These are phyloP conservation scores for Lamellibrachia luymesi DNA, from an alignment of 1,140 invertebrate species.

Conservation along the genomic window DNA sequence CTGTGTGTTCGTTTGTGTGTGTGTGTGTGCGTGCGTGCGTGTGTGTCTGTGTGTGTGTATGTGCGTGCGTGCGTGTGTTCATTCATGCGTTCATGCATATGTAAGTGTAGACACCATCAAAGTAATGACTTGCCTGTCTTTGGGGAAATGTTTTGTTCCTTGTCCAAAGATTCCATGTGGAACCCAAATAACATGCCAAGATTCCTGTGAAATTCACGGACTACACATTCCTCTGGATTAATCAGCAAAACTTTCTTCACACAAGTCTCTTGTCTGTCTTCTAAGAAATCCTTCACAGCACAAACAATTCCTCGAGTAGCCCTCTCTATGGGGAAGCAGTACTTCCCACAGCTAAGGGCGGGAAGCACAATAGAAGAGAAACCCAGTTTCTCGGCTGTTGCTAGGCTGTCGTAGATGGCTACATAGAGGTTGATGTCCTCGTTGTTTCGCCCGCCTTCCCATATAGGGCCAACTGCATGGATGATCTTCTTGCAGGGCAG, in stretches of 20 bases:
- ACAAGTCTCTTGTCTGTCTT: not conserved
- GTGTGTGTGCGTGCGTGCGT: no score
- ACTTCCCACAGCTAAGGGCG: not conserved
- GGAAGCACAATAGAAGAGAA: not conserved
- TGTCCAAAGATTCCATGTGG: not conserved
- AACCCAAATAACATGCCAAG: not conserved
- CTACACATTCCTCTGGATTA: not conserved
- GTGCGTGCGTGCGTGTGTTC: no score
- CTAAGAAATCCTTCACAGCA: not conserved
- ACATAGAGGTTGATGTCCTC: conserved; percentile 28
- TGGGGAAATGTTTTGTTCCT: not conserved
- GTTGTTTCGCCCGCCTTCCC: conserved; percentile 28
- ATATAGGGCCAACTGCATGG: conserved; percentile 45
- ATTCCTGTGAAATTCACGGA: not conserved
- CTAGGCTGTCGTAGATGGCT: not conserved
- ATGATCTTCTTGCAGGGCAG: conserved; percentile 35
- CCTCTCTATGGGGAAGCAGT: not conserved
- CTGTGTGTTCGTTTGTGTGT: no score
- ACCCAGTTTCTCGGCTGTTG: not conserved
- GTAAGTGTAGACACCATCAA: not conserved
- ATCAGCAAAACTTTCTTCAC: not conserved
- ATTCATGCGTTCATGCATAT: not conserved
- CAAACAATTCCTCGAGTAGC: not conserved
- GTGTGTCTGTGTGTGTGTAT: no score
- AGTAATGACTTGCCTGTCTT: not conserved